phyloP scores from a whole-genome alignment of 2,888 invertebrate species.

The Tipula helvola region DNA sequence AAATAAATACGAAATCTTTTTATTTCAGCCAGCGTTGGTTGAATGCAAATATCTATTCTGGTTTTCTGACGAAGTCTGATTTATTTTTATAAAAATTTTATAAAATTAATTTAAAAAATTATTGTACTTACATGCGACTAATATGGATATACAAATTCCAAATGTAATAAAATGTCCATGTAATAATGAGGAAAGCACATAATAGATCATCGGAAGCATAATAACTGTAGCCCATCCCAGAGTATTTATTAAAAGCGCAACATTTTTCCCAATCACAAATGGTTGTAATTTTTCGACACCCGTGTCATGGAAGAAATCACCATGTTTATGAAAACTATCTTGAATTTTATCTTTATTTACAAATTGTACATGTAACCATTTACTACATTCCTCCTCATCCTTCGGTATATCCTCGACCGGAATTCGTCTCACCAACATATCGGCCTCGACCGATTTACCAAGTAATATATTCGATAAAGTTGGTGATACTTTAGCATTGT shows the following conservation, averaged over 20 bases:
- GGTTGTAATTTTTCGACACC: slow-evolving; percentile 51
- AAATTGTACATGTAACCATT: slow-evolving; percentile 74
- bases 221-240: slow-evolving; percentile 55
- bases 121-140: slow-evolving; percentile 60
- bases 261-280: slow-evolving; percentile 45
- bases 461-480: slow-evolving; percentile 64
- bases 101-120: background rate
- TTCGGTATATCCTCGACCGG: slow-evolving; percentile 68
- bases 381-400: slow-evolving; percentile 52
- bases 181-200: slow-evolving; percentile 49
- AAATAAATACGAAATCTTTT: too few relatives aligned
- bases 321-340: slow-evolving; percentile 37
- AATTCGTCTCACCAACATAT: slow-evolving; percentile 68
- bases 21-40: too few relatives aligned
- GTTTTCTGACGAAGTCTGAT: too few relatives aligned
- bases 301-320: slow-evolving; percentile 67
- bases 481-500: slow-evolving; percentile 52
- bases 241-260: slow-evolving; percentile 58
- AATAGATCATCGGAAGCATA: slow-evolving; percentile 59
- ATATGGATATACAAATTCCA: slow-evolving; percentile 53
- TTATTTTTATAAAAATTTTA: too few relatives aligned
- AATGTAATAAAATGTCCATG: slow-evolving; percentile 62
- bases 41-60: too few relatives aligned
- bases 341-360: slow-evolving; percentile 56
- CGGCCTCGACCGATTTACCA: slow-evolving; percentile 58